Evolutionary conservation across 1,140 invertebrate genomes (phyloP), one percentile per base, ranked within the genome.

Genomic region (Littorina saxatilis): DNA sequence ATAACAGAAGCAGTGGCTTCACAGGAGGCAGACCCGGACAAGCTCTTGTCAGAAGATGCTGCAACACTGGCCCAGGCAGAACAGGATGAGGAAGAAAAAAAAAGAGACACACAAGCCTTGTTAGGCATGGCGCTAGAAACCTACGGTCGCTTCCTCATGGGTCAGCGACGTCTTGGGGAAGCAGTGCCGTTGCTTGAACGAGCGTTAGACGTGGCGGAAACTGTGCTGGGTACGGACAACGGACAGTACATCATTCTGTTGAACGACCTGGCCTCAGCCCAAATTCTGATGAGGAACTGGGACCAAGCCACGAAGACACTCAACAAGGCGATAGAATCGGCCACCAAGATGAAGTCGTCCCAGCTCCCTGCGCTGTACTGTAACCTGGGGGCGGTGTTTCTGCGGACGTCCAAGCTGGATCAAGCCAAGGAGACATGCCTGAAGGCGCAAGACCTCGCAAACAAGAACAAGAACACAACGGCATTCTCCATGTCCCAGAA

Each of bases 251-350:
- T 96, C 35, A 93, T 98, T 55, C 79, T 90, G 58, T 91, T 98
- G 11, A 98, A 98, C 94, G 96, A 98, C 91, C 93, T 98, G 79
- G 97, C 96, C 52, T 96, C 95, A 66, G 94, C 96, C 17, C 95
- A 94, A 82, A 95, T 94, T 92, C 86, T 94, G 87, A 93, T 93
- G 93, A 93, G 95, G 82, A 94, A 96, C 82, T 93, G 95, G 82
- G 94, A 95, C 63, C 93, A 94, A 83, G 96, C 97, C 43, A 94
- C 96, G 85, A 87, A 93, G 40, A 95, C 95, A 89, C 94, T 98
- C 61, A 93, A 94, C 84, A 92, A 95, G 91, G 97, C 96, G 5
- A 93, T 96, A 74, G 91, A 94, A 84, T 91, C 96, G 82, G 52
- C 55, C 52, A 88, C 91, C 92, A 85, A 89, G 23, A 92, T 93